Evolutionary conservation across 1,140 invertebrate genomes (phyloP).

Genomic region (Bombus affinis): DNA sequence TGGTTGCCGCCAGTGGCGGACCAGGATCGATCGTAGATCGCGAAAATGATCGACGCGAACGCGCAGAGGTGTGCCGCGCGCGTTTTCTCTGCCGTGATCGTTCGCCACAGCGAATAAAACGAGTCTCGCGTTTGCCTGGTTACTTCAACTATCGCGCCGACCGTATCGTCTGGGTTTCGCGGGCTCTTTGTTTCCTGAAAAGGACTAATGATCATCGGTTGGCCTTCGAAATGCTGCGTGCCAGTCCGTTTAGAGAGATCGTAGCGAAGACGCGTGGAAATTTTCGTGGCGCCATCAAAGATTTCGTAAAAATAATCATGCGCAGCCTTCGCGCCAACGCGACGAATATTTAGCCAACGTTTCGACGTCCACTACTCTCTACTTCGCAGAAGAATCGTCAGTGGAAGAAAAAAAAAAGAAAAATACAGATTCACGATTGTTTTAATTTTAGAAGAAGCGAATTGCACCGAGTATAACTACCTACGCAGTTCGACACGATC

Average conservation of each 20-base stretch:
- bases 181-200: constrained; percentile 20
- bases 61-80: neutral
- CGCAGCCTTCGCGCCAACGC: neutral
- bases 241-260: neutral
- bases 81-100: neutral
- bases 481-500: neutral
- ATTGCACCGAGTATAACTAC: neutral
- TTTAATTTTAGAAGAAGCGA: constrained; percentile 34
- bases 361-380: neutral
- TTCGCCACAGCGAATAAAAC: constrained; percentile 16
- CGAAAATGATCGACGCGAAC: constrained; percentile 56
- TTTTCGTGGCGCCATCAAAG: neutral
- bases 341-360: neutral
- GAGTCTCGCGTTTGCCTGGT: neutral
- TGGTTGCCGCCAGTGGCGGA: constrained; percentile 34
- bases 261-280: neutral
- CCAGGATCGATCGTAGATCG: constrained; percentile 61
- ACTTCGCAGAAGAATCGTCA: neutral
- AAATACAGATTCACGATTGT: constrained; percentile 6
- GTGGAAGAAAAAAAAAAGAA: neutral
- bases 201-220: constrained; percentile 12
- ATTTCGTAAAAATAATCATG: constrained; percentile 4
- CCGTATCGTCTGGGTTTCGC: neutral
- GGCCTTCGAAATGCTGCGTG: neutral
- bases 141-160: neutral